Base-by-base conservation (phyloP, 2,888 invertebrate genomes). In the Pomacea canaliculata region DNA sequence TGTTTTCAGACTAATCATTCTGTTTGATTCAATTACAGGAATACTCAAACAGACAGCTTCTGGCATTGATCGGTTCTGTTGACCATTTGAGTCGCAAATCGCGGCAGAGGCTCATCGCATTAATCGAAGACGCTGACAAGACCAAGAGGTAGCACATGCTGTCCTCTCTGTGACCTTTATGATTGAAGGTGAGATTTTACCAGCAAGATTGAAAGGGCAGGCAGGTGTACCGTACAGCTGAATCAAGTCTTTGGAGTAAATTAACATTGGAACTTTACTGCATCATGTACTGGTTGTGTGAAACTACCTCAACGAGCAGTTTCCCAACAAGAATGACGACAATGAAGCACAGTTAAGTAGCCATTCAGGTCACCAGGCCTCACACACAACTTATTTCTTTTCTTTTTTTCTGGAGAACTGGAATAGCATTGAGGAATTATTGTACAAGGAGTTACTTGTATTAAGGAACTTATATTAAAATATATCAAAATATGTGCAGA, bases 61-160 rank as follows among this genome's bases (percentile, higher is more conserved):
- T 94, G 71, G 95, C 96, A 27, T 92, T 99, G 65, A 94, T 98
- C 1, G 94, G 94, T 76, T 96, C 96, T 86, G 94, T 96, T 0
- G 96, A 96, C 89, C 96, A 96, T 85, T 95, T 96, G 86, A 95
- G 95, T 89, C 97, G 96, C 88, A 96, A 95, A 86, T 94, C 95
- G 65, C 93, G 95, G 68, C 97, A 97, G 88, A 94, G 94, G 83
- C 92, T 98, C 76, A 92, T 94, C 10, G 93, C 93, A 77, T 91
- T 95, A 69, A 92, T 97, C 72, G 97, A 90, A 69, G 91, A 90
- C 1, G 82, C 84, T 76, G 89, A 89, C 46, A 84, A 80, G 49
- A 80, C 78, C 10, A 80, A 85, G 49, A 83, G 87, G 83, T 85
- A 78, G 76, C 78, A 62, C 27, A 19, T 46, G 19, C 51, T 19